These are phyloP conservation scores for Eumeta japonica DNA, from an alignment of 1,140 invertebrate genomes.

Conservation along the genomic window DNA sequence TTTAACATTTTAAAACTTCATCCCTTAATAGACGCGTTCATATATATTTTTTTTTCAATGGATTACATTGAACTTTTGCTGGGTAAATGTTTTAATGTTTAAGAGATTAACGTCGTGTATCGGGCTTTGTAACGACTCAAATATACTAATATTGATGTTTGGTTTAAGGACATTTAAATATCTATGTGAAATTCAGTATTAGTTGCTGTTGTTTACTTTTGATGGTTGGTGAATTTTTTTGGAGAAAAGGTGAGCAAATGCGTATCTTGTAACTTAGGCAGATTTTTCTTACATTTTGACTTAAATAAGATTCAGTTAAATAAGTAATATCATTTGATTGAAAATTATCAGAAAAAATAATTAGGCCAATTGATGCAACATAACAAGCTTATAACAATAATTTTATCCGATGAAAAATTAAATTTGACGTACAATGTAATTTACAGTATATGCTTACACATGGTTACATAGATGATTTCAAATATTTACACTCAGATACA, in stretches of 20 bases:
- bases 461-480: too few species aligned
- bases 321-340: too few species aligned
- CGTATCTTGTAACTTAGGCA: conserved; percentile 19
- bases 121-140: conserved; percentile 30
- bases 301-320: conserved; percentile 6
- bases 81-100: conserved; percentile 53
- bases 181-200: conserved; percentile 11
- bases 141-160: conserved; percentile 44
- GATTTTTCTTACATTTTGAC: conserved; percentile 12
- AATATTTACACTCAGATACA: too few species aligned
- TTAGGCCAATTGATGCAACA: too few species aligned
- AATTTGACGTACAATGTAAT: too few species aligned
- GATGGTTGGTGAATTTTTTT: too few species aligned
- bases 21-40: conserved; percentile 38
- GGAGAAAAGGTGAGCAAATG: too few species aligned
- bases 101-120: conserved; percentile 50
- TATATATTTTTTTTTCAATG: conserved; percentile 30
- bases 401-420: too few species aligned
- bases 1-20: conserved; percentile 51
- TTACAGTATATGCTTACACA: too few species aligned
- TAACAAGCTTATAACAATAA: too few species aligned
- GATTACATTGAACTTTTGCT: conserved; percentile 29
- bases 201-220: neutral
- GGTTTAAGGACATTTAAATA: conserved; percentile 22
- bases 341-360: too few species aligned